A percentile compares a stretch with the other conserved stretches of the same genome.
phyloP scores from a whole-genome alignment of 1,140 invertebrate genomes.

The Delia radicum region DNA sequence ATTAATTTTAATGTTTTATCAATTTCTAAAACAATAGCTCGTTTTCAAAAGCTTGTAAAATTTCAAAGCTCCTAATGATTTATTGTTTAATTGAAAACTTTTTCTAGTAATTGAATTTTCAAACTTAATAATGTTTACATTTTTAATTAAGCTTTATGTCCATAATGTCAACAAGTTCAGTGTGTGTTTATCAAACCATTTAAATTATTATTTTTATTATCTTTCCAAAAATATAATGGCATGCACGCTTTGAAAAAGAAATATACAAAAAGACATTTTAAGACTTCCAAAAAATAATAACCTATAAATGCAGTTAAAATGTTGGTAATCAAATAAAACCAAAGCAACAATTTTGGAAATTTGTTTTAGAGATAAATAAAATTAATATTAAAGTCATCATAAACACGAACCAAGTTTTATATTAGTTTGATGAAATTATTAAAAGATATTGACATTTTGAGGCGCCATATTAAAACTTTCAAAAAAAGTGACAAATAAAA shows the following conservation, averaged over 20 bases:
- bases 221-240: not conserved
- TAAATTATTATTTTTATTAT: not conserved
- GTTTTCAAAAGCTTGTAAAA: too few relatives aligned
- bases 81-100: too few relatives aligned
- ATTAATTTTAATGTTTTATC: too few relatives aligned
- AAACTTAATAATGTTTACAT: not conserved
- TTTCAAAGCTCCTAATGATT: too few relatives aligned
- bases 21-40: too few relatives aligned
- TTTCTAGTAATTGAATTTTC: too few relatives aligned
- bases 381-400: not conserved
- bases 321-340: too few relatives aligned
- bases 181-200: slow-evolving; percentile 3
- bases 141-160: not conserved
- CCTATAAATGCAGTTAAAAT: slow-evolving; percentile 11
- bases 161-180: slow-evolving; percentile 2
- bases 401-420: not conserved
- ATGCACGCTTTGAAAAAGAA: not conserved
- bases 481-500: not conserved
- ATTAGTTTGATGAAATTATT: not conserved
- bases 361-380: too few relatives aligned
- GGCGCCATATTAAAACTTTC: not conserved
- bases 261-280: not conserved
- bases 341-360: too few relatives aligned
- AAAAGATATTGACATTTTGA: not conserved
- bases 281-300: not conserved